Base-by-base conservation (phyloP, 2,888 invertebrate species). In the Caenorhabditis virilis region DNA sequence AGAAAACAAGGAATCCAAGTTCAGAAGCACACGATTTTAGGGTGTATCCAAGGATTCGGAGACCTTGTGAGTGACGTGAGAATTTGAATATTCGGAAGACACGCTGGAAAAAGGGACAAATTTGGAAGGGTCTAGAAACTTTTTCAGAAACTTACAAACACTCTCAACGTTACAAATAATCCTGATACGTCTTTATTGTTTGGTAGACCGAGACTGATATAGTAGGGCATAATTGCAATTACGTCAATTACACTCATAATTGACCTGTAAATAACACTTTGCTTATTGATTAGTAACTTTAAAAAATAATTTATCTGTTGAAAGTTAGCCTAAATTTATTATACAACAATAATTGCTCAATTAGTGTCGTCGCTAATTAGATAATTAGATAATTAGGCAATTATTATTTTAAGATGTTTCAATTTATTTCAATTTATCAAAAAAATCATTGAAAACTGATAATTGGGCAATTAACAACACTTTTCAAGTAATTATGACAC, bases 71-170 rank as follows among this genome's bases (percentile, higher is more conserved):
- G 87, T 99, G 98, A 77, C 98, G 90, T 72, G 97, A 97, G 88
- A 99, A 99, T 88, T 99, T 98, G 89, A 98, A 99, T 86, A 98
- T 98, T 85, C 98, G 91, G 88, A 98, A 99, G 82, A 99, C 98
- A 80, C 98, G 89, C 79, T 80, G 69, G 56, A 78, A 76, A 46
- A 50, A 13, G n/a, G 7, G 22, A 9, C 22, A 20, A 41, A 9
- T 11, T 11, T 41, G 5, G 7, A 41, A 38, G 49, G 6, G 20
- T 6, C 18, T 2, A 16, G 22, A 46, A 11, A 7, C 9, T 47
- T 35, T 18, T 49, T 49, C 20, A 11, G 20, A 49, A 27, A 74
- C 76, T 69, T 62, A 80, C 80, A 87, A 99, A 99, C 84, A 98
- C 98, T 84, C 98, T 88, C 78, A 99, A 88, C 73, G 97, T 98